Base-by-base conservation (phyloP, 37 sponge, comb jelly and placozoan species). In the Spongia lamella region DNA sequence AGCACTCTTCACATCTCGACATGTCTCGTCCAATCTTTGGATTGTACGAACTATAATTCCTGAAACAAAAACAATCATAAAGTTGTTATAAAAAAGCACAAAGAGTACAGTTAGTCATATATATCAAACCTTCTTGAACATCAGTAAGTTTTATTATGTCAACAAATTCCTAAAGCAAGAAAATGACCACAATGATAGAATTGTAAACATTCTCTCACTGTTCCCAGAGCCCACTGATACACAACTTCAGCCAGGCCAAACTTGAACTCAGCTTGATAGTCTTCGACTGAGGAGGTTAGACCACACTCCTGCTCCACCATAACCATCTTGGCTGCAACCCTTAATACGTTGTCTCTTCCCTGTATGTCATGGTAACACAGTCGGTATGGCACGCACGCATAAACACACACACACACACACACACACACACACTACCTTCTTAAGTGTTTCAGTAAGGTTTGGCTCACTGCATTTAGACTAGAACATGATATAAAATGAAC, bases 231-330 rank as follows among this genome's bases (percentile, higher is more conserved):
- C 99, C 99, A 98, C 72, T 92, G 83, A 68, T 90, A 92, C 1
- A 98, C 99, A 27, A 94, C 99, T 70, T 98, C 96, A n/a, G 81
- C 75, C 51, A 95, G 73, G 7, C 99, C 99, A 84, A 95, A 98
- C 33, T 95, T 89, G 19, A 96, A 81, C 61, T 84, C 80, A 30
- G 36, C 71, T 15, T 62, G 67, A 35, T 78, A 77, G 25, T 96
- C 92, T 19, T 93, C 94, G 6, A 61, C 74, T 51, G 86, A 78
- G 9, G 66, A 72, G 52, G 78, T 68, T 0, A 96, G 38, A 54
- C 85, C 87, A 84, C 66, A 87, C 39, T 81, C 64, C 30, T 54
- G 36, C 54, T 96, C 93, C 7, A 68, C n/a, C 26, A 79, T 65
- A 26, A 89, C 96, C 35, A 95, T 78, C 9, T 66, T 33, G 29